These are phyloP conservation scores for Trachelus iudaicus DNA, from an alignment of 2,888 invertebrate species.

Conservation along the genomic window DNA sequence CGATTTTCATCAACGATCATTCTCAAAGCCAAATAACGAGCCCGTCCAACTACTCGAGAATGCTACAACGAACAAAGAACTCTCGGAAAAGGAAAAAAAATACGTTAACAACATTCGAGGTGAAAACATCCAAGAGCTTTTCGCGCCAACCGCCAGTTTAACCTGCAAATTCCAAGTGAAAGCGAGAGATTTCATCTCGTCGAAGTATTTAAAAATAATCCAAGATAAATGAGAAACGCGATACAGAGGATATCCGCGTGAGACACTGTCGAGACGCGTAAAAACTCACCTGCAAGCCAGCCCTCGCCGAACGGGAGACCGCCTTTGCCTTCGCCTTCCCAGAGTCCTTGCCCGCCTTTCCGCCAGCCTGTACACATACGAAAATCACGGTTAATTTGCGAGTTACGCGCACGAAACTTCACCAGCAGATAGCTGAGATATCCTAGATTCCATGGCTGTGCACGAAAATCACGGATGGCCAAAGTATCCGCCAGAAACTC, in stretches of 20 bases:
- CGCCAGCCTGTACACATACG: constrained; percentile 86
- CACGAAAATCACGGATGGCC: constrained; percentile 50
- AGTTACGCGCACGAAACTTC: constrained; percentile 71
- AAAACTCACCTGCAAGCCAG: constrained; percentile 92
- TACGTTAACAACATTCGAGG: no score
- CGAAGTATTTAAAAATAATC: no score
- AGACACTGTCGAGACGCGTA: not conserved
- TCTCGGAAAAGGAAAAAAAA: no score
- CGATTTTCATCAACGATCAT: not conserved
- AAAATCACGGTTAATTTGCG: constrained; percentile 70
- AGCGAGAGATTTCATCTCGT: no score
- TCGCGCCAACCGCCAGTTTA: constrained; percentile 54
- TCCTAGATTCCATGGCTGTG: constrained; percentile 38
- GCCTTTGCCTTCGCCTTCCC: constrained; percentile 99
- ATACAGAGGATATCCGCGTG: not conserved
- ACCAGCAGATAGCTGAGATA: constrained; percentile 67
- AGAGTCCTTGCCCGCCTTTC: constrained; percentile 99
- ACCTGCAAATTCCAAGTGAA: constrained; percentile 25
- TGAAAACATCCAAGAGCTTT: constrained; percentile 32
- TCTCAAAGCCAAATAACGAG: no score
- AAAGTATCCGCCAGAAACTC: constrained; percentile 57
- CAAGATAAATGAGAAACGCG: not conserved
- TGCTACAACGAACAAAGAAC: no score
- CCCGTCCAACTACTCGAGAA: no score
- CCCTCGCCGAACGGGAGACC: constrained; percentile 98